Conservation (phyloP, 2,113 vertebrate species). For the Prunella fulvescens region DNA sequence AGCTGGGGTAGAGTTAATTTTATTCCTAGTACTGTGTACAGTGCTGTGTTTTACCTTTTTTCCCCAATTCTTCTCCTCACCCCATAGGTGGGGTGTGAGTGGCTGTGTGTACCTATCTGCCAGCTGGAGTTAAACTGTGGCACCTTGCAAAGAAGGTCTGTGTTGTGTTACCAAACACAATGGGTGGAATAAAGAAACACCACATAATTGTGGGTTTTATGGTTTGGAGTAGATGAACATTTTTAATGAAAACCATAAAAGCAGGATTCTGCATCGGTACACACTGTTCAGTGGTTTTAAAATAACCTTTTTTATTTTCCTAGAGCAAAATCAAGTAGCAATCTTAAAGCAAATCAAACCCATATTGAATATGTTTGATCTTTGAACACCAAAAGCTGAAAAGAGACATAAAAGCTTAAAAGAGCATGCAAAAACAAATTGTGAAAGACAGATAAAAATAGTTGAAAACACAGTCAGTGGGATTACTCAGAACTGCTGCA, state of each 20-base stretch:
- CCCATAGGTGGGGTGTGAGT: not conserved
- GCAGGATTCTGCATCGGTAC: not conserved
- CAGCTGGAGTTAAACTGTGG: not conserved
- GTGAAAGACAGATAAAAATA: not conserved
- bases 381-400: not conserved
- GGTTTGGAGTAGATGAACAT: slow-evolving; percentile 11
- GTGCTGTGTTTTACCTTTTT: not conserved
- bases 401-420: not conserved
- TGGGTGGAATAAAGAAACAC: not conserved
- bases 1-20: not conserved
- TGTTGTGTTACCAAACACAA: not conserved
- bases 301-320: not conserved
- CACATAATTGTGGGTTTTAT: not conserved
- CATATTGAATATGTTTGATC: not conserved
- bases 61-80: not conserved
- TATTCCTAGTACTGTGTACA: not conserved
- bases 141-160: not conserved
- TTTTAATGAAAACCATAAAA: slow-evolving; percentile 35
- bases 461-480: not conserved
- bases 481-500: not conserved
- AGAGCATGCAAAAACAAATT: not conserved
- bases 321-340: not conserved
- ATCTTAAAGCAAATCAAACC: not conserved
- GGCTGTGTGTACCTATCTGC: not conserved
- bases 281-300: not conserved